Conservation (phyloP, 2,113 vertebrate species). For the Eira barbara region DNA sequence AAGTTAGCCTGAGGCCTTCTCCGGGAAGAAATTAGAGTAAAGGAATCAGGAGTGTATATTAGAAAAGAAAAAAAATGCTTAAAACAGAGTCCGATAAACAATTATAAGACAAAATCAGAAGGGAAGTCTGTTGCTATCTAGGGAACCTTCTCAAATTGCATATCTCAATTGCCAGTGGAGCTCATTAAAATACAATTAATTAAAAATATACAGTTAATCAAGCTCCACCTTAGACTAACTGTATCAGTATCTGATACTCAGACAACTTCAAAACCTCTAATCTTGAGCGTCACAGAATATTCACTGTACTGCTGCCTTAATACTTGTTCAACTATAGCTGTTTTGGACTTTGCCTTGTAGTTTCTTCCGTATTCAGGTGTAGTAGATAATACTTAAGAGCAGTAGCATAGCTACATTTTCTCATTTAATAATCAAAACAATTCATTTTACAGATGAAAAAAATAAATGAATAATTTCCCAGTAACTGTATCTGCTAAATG, state of each 20-base stretch:
- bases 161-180: neutral
- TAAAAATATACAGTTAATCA: constrained; percentile 15
- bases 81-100: neutral
- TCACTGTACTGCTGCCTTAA: neutral
- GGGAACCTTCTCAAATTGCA: neutral
- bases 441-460: neutral
- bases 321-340: neutral
- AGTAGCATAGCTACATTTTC: neutral
- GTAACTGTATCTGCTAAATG: neutral
- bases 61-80: neutral
- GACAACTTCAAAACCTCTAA: neutral
- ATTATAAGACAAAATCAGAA: neutral
- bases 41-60: neutral
- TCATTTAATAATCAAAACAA: neutral
- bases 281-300: neutral
- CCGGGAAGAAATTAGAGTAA: constrained; percentile 18
- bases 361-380: neutral
- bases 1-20: constrained; percentile 13
- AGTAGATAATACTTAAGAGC: neutral
- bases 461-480: neutral
- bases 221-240: neutral
- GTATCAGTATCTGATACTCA: neutral
- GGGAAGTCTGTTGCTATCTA: neutral
- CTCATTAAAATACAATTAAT: constrained; percentile 34
- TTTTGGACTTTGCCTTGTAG: neutral